Evolutionary conservation across 2,797 vertebrate genomes (phyloP), one percentile per base, ranked within the genome.

Genomic region (Dryobates pubescens): DNA sequence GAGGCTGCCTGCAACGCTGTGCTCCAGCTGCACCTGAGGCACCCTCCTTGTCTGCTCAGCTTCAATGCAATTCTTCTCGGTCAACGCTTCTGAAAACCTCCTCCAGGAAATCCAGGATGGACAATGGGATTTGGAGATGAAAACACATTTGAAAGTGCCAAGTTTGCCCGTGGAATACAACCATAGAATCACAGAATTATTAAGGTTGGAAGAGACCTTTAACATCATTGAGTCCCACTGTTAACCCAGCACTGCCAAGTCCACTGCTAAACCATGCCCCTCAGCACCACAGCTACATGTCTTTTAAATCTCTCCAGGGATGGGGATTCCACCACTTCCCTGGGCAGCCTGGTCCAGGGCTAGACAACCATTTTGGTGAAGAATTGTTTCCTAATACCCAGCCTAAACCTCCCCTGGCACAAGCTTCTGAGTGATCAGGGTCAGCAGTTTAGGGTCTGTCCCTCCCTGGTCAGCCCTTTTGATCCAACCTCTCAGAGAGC

Each of bases 31-130:
- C 77, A 7, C 30, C 32, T 45, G 3, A 4, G 45, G 67, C 73
- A 82, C 32, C 65, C 47, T 30, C 24, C 26, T 14, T n/a, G 7
- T 29, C 53, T 22, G 34, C 64, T 13, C 4, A 2, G 7, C 8
- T 57, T n/a, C 73, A 5, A 4, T 22, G 12, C 13, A 27, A 14
- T 23, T 32, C 20, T 43, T 24, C 30, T 22, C 2, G 0, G 16
- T 14, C 64, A 30, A 30, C 1, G 1, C 61, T 16, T 54, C 53
- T 15, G 64, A 65, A 84, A 89, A 47, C 54, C 13, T 81, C 69
- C 43, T 47, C 36, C 13, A 12, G 79, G 30, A 76, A 75, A 59
- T 63, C 41, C 45, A 56, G 62, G 51, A 67, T 22, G 43, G n/a
- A n/a, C 75, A 20, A 65, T 14, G 82, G 53, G 47, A 72, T 65